phyloP scores from a whole-genome alignment of 92 coral and sea anemone species.

The Meandrina meandrites region DNA sequence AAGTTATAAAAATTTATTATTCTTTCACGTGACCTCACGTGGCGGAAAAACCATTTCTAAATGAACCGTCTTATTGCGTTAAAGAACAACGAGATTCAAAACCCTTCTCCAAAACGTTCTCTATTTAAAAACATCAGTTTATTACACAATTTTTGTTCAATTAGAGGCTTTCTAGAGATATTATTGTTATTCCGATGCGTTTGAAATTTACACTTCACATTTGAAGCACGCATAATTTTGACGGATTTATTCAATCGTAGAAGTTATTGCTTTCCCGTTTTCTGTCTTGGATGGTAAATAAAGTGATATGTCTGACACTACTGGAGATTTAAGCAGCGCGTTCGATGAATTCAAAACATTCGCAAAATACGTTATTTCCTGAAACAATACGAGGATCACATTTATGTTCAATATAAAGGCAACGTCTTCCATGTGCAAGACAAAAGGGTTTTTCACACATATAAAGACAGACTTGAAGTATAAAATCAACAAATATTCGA shows the following conservation, averaged over 20 bases:
- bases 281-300: background rate
- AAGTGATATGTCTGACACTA: background rate
- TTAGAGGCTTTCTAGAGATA: background rate
- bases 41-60: conserved; percentile 2
- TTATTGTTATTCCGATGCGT: background rate
- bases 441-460: background rate
- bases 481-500: background rate
- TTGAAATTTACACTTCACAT: background rate
- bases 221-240: background rate
- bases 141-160: conserved; percentile 1
- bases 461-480: background rate
- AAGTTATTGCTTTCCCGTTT: too few species aligned
- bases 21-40: conserved; percentile 3
- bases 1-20: background rate
- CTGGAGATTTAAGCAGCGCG: background rate
- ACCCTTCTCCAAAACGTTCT: background rate
- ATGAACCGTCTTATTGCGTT: background rate
- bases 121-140: background rate
- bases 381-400: conserved; percentile 3
- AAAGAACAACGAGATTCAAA: background rate
- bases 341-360: background rate
- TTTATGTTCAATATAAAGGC: background rate
- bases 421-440: background rate
- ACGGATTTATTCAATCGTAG: background rate
- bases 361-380: background rate